phyloP scores from a whole-genome alignment of 2,797 vertebrate genomes.

The Masticophis lateralis region DNA sequence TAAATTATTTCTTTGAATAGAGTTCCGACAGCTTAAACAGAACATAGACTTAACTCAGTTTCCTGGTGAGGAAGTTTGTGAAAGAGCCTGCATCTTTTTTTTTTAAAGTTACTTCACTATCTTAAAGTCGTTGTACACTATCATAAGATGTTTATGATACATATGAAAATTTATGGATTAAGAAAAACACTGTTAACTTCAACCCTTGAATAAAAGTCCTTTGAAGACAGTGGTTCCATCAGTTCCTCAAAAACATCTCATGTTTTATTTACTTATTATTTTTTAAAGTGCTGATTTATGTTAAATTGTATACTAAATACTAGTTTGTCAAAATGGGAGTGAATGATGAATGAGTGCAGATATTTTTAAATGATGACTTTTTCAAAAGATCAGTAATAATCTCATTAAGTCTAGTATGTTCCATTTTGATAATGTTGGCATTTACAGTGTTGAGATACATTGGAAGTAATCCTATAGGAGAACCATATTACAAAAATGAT shows the following conservation, averaged over 20 bases:
- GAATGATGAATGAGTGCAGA: neutral
- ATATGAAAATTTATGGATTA: neutral
- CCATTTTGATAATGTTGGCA: constrained; percentile 49
- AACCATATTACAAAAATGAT: constrained; percentile 49
- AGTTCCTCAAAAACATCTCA: neutral
- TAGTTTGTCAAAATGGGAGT: neutral
- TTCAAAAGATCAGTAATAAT: neutral
- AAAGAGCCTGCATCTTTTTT: neutral
- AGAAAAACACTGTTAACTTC: neutral
- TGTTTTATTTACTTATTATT: neutral
- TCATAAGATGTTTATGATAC: neutral
- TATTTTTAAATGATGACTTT: neutral
- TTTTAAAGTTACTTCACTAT: neutral
- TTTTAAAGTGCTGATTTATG: neutral
- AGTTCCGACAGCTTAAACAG: neutral
- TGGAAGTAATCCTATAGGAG: constrained; percentile 42
- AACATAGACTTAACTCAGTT: neutral
- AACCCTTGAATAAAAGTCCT: neutral
- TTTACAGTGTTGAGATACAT: constrained; percentile 41
- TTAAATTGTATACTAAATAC: neutral
- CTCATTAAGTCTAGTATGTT: constrained; percentile 4
- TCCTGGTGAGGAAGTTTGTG: neutral
- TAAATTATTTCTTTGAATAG: neutral
- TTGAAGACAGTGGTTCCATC: neutral
- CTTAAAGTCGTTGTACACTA: neutral